phyloP scores from a whole-genome alignment of 2,797 vertebrate species.

The Poecilia wingei region DNA sequence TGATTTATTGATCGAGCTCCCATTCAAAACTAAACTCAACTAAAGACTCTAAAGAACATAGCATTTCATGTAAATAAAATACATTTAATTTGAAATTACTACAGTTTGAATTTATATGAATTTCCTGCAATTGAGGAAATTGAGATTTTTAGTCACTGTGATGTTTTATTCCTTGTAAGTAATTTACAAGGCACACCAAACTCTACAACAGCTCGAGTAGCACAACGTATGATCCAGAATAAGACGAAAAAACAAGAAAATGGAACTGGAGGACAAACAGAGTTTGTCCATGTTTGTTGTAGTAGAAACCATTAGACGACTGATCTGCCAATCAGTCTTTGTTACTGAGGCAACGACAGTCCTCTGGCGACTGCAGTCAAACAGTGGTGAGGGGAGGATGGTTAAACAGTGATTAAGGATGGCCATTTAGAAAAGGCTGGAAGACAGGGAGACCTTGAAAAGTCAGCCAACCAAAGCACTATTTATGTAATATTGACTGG shows the following conservation, averaged over 20 bases:
- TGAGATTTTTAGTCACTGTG: background rate
- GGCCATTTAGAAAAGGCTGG: slow-evolving; percentile 66
- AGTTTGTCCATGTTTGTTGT: slow-evolving; percentile 38
- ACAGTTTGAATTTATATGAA: background rate
- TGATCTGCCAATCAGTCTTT: slow-evolving; percentile 70
- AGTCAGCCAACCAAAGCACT: slow-evolving; percentile 70
- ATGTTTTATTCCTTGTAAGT: background rate
- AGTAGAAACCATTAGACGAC: slow-evolving; percentile 56
- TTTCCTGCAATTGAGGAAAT: background rate
- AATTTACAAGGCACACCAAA: background rate
- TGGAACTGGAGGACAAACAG: slow-evolving; percentile 8
- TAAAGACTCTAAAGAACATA: background rate
- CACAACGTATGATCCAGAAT: background rate
- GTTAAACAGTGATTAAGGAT: slow-evolving; percentile 82
- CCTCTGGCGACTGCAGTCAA: slow-evolving; percentile 61
- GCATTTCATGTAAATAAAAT: background rate
- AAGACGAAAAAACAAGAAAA: background rate
- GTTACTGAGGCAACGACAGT: slow-evolving; percentile 64
- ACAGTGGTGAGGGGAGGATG: slow-evolving; percentile 51
- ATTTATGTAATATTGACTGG: slow-evolving; percentile 74
- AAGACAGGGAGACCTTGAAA: slow-evolving; percentile 79
- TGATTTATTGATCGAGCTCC: background rate
- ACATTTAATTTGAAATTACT: background rate
- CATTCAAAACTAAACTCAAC: background rate
- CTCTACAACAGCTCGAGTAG: background rate